A percentile compares a stretch with the other conserved stretches of the same genome.
Conservation (phyloP, 2,113 vertebrate species). For the Calypte anna region DNA sequence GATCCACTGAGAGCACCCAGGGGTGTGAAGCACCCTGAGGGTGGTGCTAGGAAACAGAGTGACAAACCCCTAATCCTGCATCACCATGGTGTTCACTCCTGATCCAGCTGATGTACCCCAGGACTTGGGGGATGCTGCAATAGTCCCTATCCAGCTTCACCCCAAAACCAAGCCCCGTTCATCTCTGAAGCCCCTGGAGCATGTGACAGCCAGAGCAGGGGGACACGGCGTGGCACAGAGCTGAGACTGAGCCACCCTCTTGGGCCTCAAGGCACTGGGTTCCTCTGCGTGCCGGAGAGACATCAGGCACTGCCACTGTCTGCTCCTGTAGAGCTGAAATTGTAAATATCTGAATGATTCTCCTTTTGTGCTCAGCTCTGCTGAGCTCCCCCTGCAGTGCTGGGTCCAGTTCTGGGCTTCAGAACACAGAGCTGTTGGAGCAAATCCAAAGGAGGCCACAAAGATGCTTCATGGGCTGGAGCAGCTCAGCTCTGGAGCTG, state of each 20-base stretch:
- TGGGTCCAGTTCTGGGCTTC: too few species aligned
- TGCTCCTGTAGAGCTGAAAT: not conserved
- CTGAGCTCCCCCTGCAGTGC: too few species aligned
- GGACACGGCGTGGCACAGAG: not conserved
- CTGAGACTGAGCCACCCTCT: not conserved
- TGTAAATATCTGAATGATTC: not conserved
- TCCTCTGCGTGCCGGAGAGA: not conserved
- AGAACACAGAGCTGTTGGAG: too few species aligned
- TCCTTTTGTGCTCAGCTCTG: not conserved
- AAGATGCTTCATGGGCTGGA: too few species aligned
- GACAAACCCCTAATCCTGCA: fast-evolving
- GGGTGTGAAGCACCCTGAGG: not conserved
- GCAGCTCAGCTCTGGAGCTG: too few species aligned
- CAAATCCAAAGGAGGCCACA: too few species aligned
- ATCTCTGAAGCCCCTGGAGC: not conserved
- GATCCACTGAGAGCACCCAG: not conserved
- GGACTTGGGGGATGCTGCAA: not conserved
- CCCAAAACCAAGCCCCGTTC: not conserved
- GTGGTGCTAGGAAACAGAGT: not conserved
- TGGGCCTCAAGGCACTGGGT: fast-evolving
- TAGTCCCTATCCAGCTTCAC: fast-evolving
- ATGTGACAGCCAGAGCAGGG: not conserved
- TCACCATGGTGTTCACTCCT: not conserved
- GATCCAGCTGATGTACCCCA: not conserved
- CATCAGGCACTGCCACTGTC: not conserved